Evolutionary conservation across 2,113 vertebrate species (phyloP).

Genomic region (Conger conger): DNA sequence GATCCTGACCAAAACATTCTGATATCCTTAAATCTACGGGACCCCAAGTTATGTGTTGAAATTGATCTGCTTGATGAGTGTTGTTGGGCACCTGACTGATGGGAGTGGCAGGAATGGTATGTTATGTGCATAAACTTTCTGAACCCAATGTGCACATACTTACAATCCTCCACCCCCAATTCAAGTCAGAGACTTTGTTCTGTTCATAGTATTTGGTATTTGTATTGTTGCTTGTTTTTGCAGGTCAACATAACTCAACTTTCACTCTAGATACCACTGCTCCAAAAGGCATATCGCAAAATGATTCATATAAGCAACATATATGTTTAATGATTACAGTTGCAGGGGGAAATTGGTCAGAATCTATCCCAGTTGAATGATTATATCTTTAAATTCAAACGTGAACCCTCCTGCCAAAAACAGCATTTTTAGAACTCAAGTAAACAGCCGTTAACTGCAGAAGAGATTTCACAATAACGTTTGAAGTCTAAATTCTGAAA

Average conservation of each 20-base stretch:
- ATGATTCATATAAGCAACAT: neutral
- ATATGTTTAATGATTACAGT: neutral
- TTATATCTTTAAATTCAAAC: neutral
- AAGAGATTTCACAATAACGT: neutral
- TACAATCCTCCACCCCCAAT: too few relatives aligned
- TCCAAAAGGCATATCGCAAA: too few relatives aligned
- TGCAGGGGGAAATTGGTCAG: neutral
- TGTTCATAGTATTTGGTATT: neutral
- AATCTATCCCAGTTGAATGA: neutral
- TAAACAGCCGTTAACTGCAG: neutral
- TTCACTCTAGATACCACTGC: too few relatives aligned
- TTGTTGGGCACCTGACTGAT: neutral
- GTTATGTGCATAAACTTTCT: too few relatives aligned
- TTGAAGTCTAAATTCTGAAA: slow-evolving; percentile 14
- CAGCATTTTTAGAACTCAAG: neutral
- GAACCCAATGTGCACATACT: too few relatives aligned
- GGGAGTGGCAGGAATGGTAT: too few relatives aligned
- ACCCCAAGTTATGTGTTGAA: too few relatives aligned
- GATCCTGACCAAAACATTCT: neutral
- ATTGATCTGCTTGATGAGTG: too few relatives aligned
- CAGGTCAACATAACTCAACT: too few relatives aligned
- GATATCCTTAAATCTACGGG: neutral
- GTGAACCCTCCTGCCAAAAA: neutral
- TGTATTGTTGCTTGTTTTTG: too few relatives aligned
- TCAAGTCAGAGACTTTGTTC: neutral